Evolutionary conservation across 2,797 vertebrate genomes (phyloP).

Genomic region (Todus mexicanus): DNA sequence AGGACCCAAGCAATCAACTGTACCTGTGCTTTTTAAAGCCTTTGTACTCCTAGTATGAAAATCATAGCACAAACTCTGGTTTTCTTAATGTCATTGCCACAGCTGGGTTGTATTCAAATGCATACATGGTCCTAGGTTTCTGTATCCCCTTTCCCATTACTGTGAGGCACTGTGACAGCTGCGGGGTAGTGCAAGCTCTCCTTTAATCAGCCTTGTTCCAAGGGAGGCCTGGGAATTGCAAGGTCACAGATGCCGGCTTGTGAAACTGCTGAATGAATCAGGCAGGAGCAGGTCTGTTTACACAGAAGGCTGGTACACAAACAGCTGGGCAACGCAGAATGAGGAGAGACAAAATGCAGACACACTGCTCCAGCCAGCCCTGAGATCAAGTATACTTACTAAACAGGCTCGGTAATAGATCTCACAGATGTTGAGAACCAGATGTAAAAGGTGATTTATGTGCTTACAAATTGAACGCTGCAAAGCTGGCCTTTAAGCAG

Average conservation of each 20-base stretch:
- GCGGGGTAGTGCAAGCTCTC: not conserved
- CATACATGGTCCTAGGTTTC: not conserved
- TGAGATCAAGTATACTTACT: not conserved
- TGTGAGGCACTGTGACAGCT: not conserved
- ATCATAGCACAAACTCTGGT: not conserved
- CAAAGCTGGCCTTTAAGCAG: not conserved
- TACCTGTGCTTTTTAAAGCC: not conserved
- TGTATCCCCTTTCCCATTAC: not conserved
- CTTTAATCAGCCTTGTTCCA: not conserved
- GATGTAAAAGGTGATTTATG: not conserved
- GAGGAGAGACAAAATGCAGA: not conserved
- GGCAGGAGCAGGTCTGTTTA: constrained; percentile 3
- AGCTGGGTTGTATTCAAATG: constrained; percentile 20
- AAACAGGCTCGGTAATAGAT: not conserved
- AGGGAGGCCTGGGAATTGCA: not conserved
- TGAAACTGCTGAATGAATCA: not conserved
- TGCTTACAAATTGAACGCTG: not conserved
- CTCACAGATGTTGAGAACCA: not conserved
- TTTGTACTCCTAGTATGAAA: not conserved
- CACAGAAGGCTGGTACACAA: not conserved
- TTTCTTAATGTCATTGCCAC: not conserved
- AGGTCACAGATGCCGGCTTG: not conserved
- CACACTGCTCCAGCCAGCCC: not conserved
- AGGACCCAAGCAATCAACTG: not conserved
- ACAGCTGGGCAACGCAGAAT: not conserved